Conservation (phyloP, 2,888 invertebrate genomes). For the Oscheius sp. region DNA sequence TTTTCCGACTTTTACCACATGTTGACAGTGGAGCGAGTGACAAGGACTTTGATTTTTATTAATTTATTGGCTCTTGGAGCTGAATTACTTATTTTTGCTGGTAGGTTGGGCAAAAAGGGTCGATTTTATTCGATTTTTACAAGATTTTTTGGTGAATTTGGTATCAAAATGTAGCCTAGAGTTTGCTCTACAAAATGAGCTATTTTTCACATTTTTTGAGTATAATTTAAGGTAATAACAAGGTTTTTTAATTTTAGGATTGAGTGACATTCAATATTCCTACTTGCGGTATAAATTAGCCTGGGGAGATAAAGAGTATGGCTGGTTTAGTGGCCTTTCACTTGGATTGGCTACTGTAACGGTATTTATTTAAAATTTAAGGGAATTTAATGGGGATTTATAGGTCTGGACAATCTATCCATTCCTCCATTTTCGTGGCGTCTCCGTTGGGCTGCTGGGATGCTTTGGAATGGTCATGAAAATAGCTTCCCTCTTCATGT, state of each 20-base stretch:
- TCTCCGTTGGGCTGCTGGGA: slow-evolving; percentile 72
- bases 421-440: slow-evolving; percentile 51
- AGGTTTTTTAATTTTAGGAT: slow-evolving; percentile 40
- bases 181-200: too few relatives aligned
- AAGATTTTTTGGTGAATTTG: too few relatives aligned
- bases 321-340: slow-evolving; percentile 67
- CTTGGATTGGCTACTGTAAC: slow-evolving; percentile 62
- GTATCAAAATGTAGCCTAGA: too few relatives aligned
- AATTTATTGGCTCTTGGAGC: slow-evolving; percentile 63
- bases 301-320: slow-evolving; percentile 70
- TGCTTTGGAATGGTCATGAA: slow-evolving; percentile 72
- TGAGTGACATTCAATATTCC: slow-evolving; percentile 66
- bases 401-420: slow-evolving; percentile 65
- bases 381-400: not conserved
- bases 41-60: slow-evolving; percentile 45
- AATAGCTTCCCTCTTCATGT: slow-evolving; percentile 67
- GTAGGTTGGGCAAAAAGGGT: slow-evolving; percentile 31
- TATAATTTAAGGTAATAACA: too few relatives aligned
- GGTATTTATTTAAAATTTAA: slow-evolving; percentile 36
- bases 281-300: slow-evolving; percentile 63
- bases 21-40: slow-evolving; percentile 43
- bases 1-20: slow-evolving; percentile 43
- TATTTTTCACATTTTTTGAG: too few relatives aligned
- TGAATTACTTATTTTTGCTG: slow-evolving; percentile 60
- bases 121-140: not conserved